Base-by-base conservation (phyloP, 2,113 vertebrate species). In the Scortum barcoo region DNA sequence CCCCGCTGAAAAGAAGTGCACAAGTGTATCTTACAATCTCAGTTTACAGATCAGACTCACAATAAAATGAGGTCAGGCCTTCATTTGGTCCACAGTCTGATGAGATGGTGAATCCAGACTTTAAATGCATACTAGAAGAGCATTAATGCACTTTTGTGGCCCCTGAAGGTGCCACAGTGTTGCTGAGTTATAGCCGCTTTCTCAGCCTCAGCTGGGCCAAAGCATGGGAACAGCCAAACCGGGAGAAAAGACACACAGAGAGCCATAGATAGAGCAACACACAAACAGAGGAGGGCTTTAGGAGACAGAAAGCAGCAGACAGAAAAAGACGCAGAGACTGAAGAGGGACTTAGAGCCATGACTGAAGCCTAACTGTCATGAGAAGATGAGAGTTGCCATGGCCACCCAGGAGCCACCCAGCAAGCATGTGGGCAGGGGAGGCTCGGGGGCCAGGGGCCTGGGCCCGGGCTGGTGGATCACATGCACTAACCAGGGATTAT, bases 401-500 rank as follows among this genome's bases (percentile, higher is more conserved):
- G 86, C 83, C 89, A 60, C 92, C 86, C 86, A 92, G 88, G 92
- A 94, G 93, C 94, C 94, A 91, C 93, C 87, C 91, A 93, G 89
- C 92, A 94, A 86, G 90, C 94, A 94, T 92, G 91, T 65, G 36
- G 78, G 92, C 76, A 91, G 81, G 88, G 90, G 86, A 88, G 87
- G 68, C 80, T 83, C 11, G 66, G 90, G 85, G 88, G 68, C 80
- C 67, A 46, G 80, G 70, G 80, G 81, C 85, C 88, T 80, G 83
- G 86, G 80, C 78, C 79, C 19, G 20, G 68, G 84, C 90, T 85
- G 80, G 80, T 87, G 92, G 88, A 92, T 94, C 94, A 92, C 93
- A 93, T 93, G 93, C 93, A 86, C 91, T 92, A 92, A 94, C 94
- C 91, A 93, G 91, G 96, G 96, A 97, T 97, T 97, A 97, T 93